Base-by-base conservation (phyloP, 2,888 invertebrate genomes). In the Tipula confusa region DNA sequence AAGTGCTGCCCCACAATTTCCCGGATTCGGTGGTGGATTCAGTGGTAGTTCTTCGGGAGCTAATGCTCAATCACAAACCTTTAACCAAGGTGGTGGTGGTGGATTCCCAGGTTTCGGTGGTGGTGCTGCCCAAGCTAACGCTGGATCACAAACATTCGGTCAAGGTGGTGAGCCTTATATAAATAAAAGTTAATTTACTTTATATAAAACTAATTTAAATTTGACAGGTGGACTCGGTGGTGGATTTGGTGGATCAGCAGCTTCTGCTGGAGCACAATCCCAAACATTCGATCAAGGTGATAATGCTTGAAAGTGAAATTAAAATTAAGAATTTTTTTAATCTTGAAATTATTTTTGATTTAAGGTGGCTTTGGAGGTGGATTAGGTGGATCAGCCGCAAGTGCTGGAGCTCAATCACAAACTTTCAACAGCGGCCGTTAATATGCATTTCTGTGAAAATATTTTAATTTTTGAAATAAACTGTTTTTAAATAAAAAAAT, bases 41-140 rank as follows among this genome's bases (percentile, higher is more conserved):
- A 36, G 82, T 82, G 82, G 82, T 2, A 36, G 82, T 36, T 18
- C 38, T 24, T 0, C 82, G 3, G 38, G 38, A 24, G 82, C 82
- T 11, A 38, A 4, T 9, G 82, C 82, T n/a, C 38, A 33, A 82
- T 38, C 82, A 24, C 82, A 82, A 82, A 82, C 82, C 9, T 82
- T 82, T 38, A 82, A 82, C 24, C 31, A 31, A 33, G 36, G 36
- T 24, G 38, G 82, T 7, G 3, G 3, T 24, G 64, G 24, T 64
- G 33, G 81, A 15, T 79, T 79, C 18, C 79, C 79, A 7, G 38
- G 38, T 13, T 38, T 38, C 38, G 31, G 81, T 29, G 81, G 81
- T 11, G 15, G 81, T 15, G 81, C 81, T 29, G 81, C 81, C 1
- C 0, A 5, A 15, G 81, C 81, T 15, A 33, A 33, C 33, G 81